Conservation (phyloP, 2,797 vertebrate genomes). For the Mus spretus region DNA sequence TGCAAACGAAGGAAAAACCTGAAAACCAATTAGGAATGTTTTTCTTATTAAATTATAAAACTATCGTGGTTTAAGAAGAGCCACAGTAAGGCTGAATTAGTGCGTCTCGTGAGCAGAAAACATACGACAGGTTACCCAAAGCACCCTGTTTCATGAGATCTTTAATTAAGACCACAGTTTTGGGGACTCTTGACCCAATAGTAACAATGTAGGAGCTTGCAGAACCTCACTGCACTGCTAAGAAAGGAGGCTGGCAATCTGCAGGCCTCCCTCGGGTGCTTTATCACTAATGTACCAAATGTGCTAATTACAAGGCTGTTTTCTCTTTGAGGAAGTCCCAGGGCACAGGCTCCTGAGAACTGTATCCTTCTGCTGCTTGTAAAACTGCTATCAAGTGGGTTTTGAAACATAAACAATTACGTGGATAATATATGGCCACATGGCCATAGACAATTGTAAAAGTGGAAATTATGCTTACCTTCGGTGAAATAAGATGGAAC, state of each 20-base stretch:
- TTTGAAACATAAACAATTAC: conserved; percentile 79
- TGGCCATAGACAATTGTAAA: conserved; percentile 32
- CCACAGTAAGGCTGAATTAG: conserved; percentile 54
- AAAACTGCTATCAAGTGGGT: conserved; percentile 75
- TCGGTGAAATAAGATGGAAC: conserved; percentile 67
- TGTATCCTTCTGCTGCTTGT: conserved; percentile 36
- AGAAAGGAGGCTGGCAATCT: background rate
- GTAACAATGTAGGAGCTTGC: background rate
- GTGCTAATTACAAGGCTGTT: conserved; percentile 75
- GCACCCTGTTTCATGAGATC: background rate
- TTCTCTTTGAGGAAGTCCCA: conserved; percentile 67
- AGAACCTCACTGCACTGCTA: background rate
- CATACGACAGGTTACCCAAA: conserved; percentile 15
- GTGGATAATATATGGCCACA: conserved; percentile 70
- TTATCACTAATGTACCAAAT: conserved; percentile 67
- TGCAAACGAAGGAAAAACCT: conserved; percentile 50
- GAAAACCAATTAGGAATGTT: conserved; percentile 40
- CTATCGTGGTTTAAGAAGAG: conserved; percentile 34
- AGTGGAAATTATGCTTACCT: conserved; percentile 68
- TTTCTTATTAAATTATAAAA: conserved; percentile 60
- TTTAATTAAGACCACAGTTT: conserved; percentile 30
- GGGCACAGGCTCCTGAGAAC: conserved; percentile 50
- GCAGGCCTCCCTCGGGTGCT: conserved; percentile 22
- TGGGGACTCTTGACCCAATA: conserved; percentile 63
- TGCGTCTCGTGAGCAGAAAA: background rate